phyloP scores from a whole-genome alignment of 2,113 vertebrate species.

The Pan paniscus region DNA sequence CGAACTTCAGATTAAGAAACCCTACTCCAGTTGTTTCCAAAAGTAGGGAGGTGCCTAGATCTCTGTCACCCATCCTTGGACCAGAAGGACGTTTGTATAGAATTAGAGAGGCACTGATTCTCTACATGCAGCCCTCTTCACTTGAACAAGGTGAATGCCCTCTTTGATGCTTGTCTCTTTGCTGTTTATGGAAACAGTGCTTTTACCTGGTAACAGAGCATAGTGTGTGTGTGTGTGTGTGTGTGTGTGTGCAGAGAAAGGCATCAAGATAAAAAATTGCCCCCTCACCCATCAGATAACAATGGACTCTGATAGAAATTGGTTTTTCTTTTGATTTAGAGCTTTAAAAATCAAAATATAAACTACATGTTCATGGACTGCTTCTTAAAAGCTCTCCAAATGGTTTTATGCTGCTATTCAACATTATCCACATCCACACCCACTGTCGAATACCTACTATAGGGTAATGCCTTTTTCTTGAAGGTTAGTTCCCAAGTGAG shows the following conservation, averaged over 20 bases:
- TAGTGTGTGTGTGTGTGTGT: fast-evolving
- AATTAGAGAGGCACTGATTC: neutral
- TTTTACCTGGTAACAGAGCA: neutral
- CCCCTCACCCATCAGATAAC: neutral
- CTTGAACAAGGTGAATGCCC: neutral
- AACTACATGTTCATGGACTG: conserved; percentile 5
- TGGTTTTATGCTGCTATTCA: neutral
- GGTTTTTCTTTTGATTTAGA: conserved; percentile 27
- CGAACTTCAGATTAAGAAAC: neutral
- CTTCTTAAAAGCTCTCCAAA: conserved; percentile 26
- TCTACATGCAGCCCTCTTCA: fast-evolving
- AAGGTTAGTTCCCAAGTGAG: conserved; percentile 33
- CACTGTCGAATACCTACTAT: neutral
- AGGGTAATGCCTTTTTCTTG: conserved; percentile 14
- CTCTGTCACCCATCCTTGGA: neutral
- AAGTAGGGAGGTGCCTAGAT: neutral
- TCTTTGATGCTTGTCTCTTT: neutral
- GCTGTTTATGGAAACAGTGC: neutral
- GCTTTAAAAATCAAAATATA: conserved; percentile 36
- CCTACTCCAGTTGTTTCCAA: neutral
- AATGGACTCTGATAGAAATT: neutral
- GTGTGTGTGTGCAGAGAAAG: neutral
- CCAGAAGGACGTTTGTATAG: neutral
- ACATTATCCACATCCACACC: neutral
- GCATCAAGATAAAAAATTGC: neutral